Evolutionary conservation across 2,113 vertebrate genomes (phyloP), one percentile per base, ranked within the genome.

Genomic region (Columba janthina): DNA sequence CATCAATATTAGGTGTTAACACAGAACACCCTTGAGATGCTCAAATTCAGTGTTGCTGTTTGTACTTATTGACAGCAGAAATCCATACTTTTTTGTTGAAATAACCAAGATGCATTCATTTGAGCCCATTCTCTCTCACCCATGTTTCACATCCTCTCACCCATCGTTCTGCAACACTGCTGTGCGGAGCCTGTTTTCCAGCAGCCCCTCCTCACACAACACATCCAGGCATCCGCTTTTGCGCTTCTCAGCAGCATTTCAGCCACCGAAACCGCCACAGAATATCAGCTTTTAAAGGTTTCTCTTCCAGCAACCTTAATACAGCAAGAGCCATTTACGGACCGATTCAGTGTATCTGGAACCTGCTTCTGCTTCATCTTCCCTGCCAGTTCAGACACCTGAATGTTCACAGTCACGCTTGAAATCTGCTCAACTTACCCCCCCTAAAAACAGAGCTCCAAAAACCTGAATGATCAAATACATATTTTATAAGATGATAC

Each of bases 81-180:
- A 76, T 61, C 76, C 42, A 42, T 18, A 22, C 6, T 66, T 53
- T 72, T 32, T 14, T 11, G 21, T 46, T 36, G 31, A 38, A 57
- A 48, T 2, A 40, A 31, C 21, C 16, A 34, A 17, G 10, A 18
- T 3, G 6, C 1, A 8, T 12, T 28, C 22, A n/a, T 17, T 11
- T 11, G 21, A 91, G 8, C 32, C 15, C 34, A 5, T 64, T 48
- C 61, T 58, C 24, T 36, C 40, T 69, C 53, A 32, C 20, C 0
- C 0, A 15, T 28, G n/a, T 16, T 51, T 69, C 25, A 17, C 3
- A 1, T 10, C 36, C 31, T 61, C 50, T 60, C 70, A 34, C 40
- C 50, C n/a, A 34, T 78, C 9, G 1, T 21, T 36, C 50, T 44
- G 34, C 31, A 5, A 32, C 0, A 0, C n/a, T 3, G 1, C 71